phyloP scores from a whole-genome alignment of 2,797 vertebrate species.

The Neosilurus hyrtlii region DNA sequence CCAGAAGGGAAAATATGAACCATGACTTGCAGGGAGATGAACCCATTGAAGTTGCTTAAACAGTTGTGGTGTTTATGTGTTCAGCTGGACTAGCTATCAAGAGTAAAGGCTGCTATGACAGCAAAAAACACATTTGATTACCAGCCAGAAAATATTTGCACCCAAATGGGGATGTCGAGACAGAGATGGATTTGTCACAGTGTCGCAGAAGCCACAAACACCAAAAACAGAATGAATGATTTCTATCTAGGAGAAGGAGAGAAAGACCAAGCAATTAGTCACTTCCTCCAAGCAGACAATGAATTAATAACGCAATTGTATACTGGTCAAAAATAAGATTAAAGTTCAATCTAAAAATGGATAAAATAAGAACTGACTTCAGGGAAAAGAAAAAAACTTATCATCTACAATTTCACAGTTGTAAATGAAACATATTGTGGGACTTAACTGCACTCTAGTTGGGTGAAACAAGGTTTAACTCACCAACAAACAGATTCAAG shows the following conservation, averaged over 20 bases:
- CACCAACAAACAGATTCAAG: neutral
- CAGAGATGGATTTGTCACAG: slow-evolving; percentile 49
- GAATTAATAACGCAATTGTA: slow-evolving; percentile 29
- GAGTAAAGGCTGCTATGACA: slow-evolving; percentile 42
- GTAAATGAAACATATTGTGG: neutral
- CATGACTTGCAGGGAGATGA: slow-evolving; percentile 55
- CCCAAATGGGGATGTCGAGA: slow-evolving; percentile 45
- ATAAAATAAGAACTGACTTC: neutral
- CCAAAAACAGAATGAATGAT: slow-evolving; percentile 50
- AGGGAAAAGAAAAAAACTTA: no score
- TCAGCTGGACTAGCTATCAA: slow-evolving; percentile 50
- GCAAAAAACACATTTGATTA: slow-evolving; percentile 40
- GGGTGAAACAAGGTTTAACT: neutral
- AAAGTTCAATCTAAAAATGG: slow-evolving; percentile 14
- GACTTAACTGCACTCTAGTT: neutral
- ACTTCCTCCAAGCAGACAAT: slow-evolving; percentile 42
- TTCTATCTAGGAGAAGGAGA: slow-evolving; percentile 37
- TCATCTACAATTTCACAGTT: neutral
- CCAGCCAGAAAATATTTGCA: slow-evolving; percentile 32
- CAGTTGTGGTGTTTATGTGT: slow-evolving; percentile 62
- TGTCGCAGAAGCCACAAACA: slow-evolving; percentile 42
- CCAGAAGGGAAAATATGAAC: slow-evolving; percentile 66
- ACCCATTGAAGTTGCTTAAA: slow-evolving; percentile 69
- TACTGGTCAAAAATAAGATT: slow-evolving; percentile 15
- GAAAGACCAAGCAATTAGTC: slow-evolving; percentile 48